These are phyloP conservation scores for Monochamus alternatus DNA, from an alignment of 2,888 invertebrate genomes.

Conservation along the genomic window DNA sequence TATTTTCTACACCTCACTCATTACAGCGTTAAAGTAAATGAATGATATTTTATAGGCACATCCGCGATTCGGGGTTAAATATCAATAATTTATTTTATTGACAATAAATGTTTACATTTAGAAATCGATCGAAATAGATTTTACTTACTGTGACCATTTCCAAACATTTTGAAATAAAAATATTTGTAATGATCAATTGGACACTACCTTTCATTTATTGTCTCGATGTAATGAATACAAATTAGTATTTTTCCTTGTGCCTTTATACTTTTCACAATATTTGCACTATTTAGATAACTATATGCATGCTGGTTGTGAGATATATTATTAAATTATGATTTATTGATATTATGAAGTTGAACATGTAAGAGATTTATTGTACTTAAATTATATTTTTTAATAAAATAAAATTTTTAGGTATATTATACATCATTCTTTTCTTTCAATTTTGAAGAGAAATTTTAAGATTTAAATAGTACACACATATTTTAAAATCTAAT, in stretches of 20 bases:
- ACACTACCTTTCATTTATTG: not conserved
- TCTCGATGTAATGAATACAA: not conserved
- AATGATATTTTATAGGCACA: too few relatives aligned
- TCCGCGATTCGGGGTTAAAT: too few relatives aligned
- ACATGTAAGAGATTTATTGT: slow-evolving; percentile 49
- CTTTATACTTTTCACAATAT: slow-evolving; percentile 27
- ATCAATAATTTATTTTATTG: too few relatives aligned
- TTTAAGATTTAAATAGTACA: too few relatives aligned
- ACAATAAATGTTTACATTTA: too few relatives aligned
- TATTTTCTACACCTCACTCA: not conserved
- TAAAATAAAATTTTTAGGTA: slow-evolving; percentile 31
- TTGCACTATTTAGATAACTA: slow-evolving; percentile 31
- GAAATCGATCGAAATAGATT: too few relatives aligned
- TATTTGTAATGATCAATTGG: too few relatives aligned
- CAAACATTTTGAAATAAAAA: too few relatives aligned
- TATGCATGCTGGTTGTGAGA: slow-evolving; percentile 44
- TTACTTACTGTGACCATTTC: too few relatives aligned
- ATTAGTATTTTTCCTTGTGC: slow-evolving; percentile 22
- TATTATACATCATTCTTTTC: not conserved
- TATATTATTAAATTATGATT: slow-evolving; percentile 31
- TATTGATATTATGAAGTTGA: slow-evolving; percentile 46
- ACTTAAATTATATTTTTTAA: slow-evolving; percentile 52
- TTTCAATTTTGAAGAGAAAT: not conserved
- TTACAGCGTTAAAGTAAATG: not conserved
- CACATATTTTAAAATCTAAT: too few relatives aligned